Conservation (phyloP, 1,140 invertebrate genomes). For the Drosophila kepulauana region DNA sequence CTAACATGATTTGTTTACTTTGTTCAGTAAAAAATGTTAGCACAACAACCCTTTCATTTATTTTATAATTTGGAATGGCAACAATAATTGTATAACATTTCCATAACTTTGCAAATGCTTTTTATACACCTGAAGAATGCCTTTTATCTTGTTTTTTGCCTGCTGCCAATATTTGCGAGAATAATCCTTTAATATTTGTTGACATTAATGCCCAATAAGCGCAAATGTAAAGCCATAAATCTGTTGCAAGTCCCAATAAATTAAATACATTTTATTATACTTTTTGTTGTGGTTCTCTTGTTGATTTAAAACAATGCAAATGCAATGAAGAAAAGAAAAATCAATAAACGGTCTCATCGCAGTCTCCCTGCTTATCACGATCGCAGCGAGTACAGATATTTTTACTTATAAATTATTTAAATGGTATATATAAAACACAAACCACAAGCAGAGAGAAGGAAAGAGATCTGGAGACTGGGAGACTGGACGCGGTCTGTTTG, state of each 20-base stretch:
- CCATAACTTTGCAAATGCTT: not conserved
- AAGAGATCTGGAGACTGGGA: conserved; percentile 20
- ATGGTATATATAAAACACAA: conserved; percentile 75
- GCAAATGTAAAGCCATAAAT: conserved; percentile 60
- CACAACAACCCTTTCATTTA: no score
- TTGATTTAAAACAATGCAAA: conserved; percentile 59
- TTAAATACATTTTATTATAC: conserved; percentile 71
- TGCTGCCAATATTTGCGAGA: not conserved
- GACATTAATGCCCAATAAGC: conserved; percentile 72
- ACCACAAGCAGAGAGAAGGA: not conserved
- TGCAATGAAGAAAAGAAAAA: conserved; percentile 14
- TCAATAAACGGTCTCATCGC: conserved; percentile 27
- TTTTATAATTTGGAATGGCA: no score
- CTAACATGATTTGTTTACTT: no score
- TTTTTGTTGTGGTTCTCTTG: conserved; percentile 18
- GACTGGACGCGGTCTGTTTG: conserved; percentile 77
- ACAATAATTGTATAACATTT: not conserved
- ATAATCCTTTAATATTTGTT: conserved; percentile 54
- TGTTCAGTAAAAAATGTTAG: no score
- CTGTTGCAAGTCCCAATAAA: conserved; percentile 62
- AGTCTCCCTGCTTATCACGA: conserved; percentile 68
- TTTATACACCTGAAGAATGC: no score
- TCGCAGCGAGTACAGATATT: conserved; percentile 70
- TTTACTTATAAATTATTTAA: conserved; percentile 81
- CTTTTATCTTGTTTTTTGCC: not conserved